Conservation (phyloP, 2,797 vertebrate genomes). For the Saxicola maurus region DNA sequence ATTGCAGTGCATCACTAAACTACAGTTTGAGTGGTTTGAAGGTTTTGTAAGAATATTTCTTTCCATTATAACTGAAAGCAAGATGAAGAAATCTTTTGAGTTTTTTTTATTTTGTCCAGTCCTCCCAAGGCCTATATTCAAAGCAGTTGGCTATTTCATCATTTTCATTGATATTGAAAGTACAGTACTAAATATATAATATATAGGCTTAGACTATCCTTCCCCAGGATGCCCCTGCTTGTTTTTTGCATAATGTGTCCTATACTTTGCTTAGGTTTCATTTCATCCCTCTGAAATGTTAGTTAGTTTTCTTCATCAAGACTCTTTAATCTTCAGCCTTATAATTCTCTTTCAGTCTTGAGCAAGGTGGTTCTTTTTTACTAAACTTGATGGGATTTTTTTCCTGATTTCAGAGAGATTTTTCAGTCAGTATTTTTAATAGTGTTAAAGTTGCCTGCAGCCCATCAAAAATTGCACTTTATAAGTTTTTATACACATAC, state of each 20-base stretch:
- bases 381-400: neutral
- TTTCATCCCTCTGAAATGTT: neutral
- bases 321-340: neutral
- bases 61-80: neutral
- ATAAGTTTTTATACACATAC: neutral
- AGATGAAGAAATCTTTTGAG: neutral
- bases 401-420: neutral
- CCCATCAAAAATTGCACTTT: neutral
- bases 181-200: neutral
- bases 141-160: neutral
- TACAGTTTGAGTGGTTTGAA: neutral
- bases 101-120: neutral
- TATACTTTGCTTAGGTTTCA: rapidly evolving
- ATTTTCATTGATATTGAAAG: neutral
- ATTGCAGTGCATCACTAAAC: neutral
- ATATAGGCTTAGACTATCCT: neutral
- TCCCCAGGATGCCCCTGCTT: neutral
- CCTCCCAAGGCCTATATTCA: neutral
- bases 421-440: neutral
- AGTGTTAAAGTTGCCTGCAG: neutral
- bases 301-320: neutral
- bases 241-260: neutral
- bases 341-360: neutral
- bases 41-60: neutral
- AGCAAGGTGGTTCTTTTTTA: neutral